Percentiles rank a stretch among this genome's conserved stretches.
These are phyloP conservation scores for Pterocles gutturalis DNA, from an alignment of 2,113 vertebrate genomes.

Conservation along the genomic window DNA sequence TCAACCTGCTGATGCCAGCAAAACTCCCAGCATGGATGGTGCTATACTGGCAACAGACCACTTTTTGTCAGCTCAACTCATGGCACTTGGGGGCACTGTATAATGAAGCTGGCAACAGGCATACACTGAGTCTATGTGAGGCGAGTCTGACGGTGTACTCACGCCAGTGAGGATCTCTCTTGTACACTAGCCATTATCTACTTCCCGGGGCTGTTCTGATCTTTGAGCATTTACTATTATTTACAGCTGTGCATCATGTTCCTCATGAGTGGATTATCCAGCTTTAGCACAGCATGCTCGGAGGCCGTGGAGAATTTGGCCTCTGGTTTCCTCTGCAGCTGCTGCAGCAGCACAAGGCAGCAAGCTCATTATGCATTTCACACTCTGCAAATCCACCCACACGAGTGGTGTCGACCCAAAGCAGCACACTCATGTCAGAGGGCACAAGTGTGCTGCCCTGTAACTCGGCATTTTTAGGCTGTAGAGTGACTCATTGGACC, in stretches of 20 bases:
- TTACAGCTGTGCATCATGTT: not conserved
- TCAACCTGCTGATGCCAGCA: not conserved
- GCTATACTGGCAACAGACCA: not conserved
- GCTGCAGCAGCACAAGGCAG: not conserved
- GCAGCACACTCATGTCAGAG: not conserved
- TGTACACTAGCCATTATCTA: not conserved
- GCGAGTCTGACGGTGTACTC: fast-evolving
- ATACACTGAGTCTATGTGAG: fast-evolving
- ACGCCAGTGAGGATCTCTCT: not conserved
- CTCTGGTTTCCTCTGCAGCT: not conserved
- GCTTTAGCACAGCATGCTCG: not conserved
- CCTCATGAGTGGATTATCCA: not conserved
- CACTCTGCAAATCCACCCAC: not conserved
- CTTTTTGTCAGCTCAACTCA: not conserved
- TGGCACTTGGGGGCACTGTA: not conserved
- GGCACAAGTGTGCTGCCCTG: fast-evolving
- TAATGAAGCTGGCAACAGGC: not conserved
- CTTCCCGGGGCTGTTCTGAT: not conserved
- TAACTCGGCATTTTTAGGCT: not conserved
- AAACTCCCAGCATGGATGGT: not conserved
- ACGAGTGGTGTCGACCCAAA: fast-evolving
- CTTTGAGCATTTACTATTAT: not conserved
- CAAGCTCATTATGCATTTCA: not conserved
- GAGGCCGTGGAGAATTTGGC: not conserved
- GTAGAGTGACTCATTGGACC: not conserved